phyloP scores from a whole-genome alignment of 2,888 invertebrate genomes.

The Cotesia congregata region DNA sequence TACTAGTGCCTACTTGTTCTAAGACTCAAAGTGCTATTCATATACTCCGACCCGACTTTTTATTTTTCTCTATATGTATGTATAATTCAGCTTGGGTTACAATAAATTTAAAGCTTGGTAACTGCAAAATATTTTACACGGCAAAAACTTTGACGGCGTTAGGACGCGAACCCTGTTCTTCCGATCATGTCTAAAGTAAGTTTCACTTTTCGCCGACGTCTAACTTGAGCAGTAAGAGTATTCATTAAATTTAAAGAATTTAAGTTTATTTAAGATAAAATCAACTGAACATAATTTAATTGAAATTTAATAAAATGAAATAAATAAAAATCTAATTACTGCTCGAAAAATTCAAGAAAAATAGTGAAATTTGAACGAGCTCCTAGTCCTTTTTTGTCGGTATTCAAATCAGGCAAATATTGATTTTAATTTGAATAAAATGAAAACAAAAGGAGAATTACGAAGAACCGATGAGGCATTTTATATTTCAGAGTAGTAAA shows the following conservation, averaged over 20 bases:
- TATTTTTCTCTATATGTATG: background rate
- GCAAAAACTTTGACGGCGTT: background rate
- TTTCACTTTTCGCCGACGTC: no score
- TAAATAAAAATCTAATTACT: no score
- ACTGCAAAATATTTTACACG: background rate
- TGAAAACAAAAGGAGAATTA: background rate
- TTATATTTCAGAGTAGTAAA: conserved; percentile 12
- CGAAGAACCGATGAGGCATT: background rate
- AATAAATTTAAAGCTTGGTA: background rate
- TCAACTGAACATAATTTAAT: no score
- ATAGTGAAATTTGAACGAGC: background rate
- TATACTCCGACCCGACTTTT: background rate
- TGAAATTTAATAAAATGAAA: no score
- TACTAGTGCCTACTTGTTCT: background rate
- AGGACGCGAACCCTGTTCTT: no score
- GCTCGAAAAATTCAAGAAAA: no score
- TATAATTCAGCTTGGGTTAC: background rate
- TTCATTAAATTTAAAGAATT: no score
- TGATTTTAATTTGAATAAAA: background rate
- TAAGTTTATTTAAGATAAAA: no score
- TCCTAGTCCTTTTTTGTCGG: background rate
- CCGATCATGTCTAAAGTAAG: no score
- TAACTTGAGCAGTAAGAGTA: no score
- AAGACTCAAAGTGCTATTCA: conserved; percentile 20
- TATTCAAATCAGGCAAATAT: background rate